Percentiles rank a stretch among this genome's conserved stretches.
phyloP scores from a whole-genome alignment of 2,113 vertebrate species.

The Melozone crissalis region DNA sequence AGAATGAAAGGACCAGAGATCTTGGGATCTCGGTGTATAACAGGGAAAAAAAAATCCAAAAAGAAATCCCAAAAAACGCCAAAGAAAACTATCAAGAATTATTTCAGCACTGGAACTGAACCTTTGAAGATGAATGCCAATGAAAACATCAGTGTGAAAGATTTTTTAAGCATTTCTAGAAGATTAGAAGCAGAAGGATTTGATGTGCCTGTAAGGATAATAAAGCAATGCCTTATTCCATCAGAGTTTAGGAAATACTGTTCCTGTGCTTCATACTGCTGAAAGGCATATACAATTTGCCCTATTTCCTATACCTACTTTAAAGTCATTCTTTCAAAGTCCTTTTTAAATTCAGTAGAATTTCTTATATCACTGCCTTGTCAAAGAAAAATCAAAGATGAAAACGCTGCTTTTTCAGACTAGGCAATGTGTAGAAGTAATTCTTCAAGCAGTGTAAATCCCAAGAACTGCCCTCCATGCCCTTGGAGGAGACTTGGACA shows the following conservation, averaged over 20 bases:
- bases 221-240: neutral
- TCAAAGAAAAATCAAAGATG: neutral
- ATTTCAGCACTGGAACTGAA: neutral
- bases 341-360: neutral
- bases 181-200: conserved; percentile 24
- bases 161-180: neutral
- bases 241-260: neutral
- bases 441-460: neutral
- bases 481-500: neutral
- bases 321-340: neutral
- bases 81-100: neutral
- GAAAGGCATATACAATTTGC: neutral
- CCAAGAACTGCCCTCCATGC: neutral
- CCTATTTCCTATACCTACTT: neutral
- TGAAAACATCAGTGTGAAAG: neutral
- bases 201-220: neutral
- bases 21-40: neutral
- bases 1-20: neutral
- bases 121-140: conserved; percentile 4
- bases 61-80: no score
- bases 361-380: neutral
- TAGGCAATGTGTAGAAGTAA: neutral
- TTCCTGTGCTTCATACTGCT: neutral
- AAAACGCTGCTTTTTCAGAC: neutral
- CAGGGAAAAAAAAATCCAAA: fast-evolving